Conservation (phyloP, 2,113 vertebrate genomes). For the Tonatia bakeri region DNA sequence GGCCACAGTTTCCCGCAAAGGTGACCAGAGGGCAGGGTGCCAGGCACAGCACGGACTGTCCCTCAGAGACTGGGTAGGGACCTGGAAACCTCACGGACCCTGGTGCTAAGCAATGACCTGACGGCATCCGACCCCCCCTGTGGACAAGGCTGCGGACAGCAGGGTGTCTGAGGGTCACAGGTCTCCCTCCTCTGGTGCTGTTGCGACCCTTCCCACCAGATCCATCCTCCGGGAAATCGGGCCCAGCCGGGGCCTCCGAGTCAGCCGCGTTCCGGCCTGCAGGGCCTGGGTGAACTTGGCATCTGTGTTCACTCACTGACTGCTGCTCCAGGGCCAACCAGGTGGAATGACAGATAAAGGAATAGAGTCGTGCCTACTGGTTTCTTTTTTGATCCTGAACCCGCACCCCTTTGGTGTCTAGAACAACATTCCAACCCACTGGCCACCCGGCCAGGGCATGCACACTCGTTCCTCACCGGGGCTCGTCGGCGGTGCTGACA, state of each 20-base stretch:
- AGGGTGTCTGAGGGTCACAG: background rate
- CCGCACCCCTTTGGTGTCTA: no score
- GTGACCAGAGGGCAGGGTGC: fast-evolving
- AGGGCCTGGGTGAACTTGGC: background rate
- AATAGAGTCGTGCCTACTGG: fast-evolving
- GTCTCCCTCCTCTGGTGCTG: fast-evolving
- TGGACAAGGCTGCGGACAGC: background rate
- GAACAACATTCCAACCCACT: no score
- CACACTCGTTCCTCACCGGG: no score
- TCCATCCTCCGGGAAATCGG: fast-evolving
- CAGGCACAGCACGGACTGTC: fast-evolving
- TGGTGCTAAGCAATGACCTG: fast-evolving
- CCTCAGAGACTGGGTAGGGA: background rate
- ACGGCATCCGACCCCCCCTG: fast-evolving
- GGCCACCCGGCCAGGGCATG: no score
- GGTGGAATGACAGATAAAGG: fast-evolving
- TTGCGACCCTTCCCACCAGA: background rate
- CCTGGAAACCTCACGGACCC: background rate
- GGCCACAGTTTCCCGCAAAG: background rate
- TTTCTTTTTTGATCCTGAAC: no score
- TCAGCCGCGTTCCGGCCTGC: fast-evolving
- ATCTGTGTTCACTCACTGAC: background rate
- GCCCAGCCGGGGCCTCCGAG: no score
- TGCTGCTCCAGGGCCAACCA: background rate
- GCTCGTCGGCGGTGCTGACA: background rate